phyloP scores from a whole-genome alignment of 2,113 vertebrate species.

The Sebastes fasciatus region DNA sequence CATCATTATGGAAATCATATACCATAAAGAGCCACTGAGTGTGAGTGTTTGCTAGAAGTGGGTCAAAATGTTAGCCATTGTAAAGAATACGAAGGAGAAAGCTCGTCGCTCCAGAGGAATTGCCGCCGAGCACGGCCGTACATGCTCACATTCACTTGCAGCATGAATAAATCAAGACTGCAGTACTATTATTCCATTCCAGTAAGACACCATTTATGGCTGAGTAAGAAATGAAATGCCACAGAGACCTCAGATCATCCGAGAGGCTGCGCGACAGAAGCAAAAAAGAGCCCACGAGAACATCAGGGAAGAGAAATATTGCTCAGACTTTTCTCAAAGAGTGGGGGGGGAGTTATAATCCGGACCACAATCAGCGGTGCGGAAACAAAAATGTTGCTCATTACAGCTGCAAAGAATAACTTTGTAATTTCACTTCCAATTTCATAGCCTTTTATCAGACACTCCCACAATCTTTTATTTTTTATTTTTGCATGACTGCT shows the following conservation, averaged over 20 bases:
- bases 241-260: conserved; percentile 69
- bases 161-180: conserved; percentile 76
- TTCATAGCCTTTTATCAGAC: conserved; percentile 44
- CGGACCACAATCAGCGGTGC: conserved; percentile 45
- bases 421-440: conserved; percentile 55
- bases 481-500: conserved; percentile 16
- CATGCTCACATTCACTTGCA: conserved; percentile 65
- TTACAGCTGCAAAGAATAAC: conserved; percentile 57
- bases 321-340: conserved; percentile 28
- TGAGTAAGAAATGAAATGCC: conserved; percentile 74
- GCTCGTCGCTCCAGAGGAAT: conserved; percentile 45
- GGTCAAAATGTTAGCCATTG: conserved; percentile 71
- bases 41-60: conserved; percentile 59
- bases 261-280: conserved; percentile 39
- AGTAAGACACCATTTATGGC: conserved; percentile 71
- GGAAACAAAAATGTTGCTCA: conserved; percentile 51
- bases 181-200: conserved; percentile 68
- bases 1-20: conserved; percentile 67
- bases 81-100: conserved; percentile 56
- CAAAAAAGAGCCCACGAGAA: conserved; percentile 60
- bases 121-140: conserved; percentile 39
- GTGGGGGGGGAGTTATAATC: conserved; percentile 35
- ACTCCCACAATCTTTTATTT: conserved; percentile 11
- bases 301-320: conserved; percentile 48
- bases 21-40: conserved; percentile 45